These are phyloP conservation scores for Emydoidea blandingii DNA, from an alignment of 2,797 vertebrate species.

Conservation along the genomic window DNA sequence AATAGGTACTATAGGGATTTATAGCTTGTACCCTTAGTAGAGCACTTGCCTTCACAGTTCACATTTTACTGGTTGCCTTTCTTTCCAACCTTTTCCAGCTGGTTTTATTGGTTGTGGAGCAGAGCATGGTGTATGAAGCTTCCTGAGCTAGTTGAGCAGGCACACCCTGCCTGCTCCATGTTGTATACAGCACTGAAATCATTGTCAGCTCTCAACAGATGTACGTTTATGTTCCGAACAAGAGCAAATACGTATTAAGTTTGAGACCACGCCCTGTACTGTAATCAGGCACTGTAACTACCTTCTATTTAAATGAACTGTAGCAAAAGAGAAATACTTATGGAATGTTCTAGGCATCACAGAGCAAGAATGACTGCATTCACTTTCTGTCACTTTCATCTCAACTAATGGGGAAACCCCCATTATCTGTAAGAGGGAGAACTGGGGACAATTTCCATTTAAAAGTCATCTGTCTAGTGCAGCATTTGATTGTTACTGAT, in stretches of 20 bases:
- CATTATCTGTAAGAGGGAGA: neutral
- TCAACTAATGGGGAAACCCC: neutral
- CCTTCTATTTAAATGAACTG: neutral
- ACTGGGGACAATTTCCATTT: neutral
- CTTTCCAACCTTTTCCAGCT: neutral
- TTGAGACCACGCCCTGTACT: neutral
- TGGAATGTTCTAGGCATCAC: neutral
- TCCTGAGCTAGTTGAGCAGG: accelerated
- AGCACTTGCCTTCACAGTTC: neutral
- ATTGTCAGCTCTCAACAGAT: neutral
- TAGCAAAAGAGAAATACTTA: neutral
- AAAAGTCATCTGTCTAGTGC: conserved; percentile 17
- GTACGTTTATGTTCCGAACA: neutral
- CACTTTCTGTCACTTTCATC: neutral
- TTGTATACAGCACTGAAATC: neutral
- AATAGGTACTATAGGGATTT: neutral
- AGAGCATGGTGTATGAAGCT: neutral
- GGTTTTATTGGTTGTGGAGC: neutral
- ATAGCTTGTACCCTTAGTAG: neutral
- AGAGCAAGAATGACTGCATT: neutral
- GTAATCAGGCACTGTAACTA: neutral
- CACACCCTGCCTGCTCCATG: neutral
- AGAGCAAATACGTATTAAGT: neutral
- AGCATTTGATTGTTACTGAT: conserved; percentile 14
- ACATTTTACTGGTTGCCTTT: neutral